Evolutionary conservation across 2,888 invertebrate species (phyloP), one percentile per base, ranked within the genome.

Genomic region (Rotaria sp.): DNA sequence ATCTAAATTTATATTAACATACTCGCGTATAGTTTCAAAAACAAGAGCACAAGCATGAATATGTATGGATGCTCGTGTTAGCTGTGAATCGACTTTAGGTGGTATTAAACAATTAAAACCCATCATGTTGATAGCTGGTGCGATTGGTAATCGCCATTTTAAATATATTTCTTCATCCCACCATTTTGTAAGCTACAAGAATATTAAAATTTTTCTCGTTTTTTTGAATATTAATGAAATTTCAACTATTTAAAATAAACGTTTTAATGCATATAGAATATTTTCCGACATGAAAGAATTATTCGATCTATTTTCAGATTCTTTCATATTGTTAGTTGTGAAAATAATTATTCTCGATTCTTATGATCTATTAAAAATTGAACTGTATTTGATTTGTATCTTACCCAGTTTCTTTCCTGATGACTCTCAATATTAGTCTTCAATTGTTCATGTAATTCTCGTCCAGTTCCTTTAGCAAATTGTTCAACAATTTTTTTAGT

Each of bases 101-200:
- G 89, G 89, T 89, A 89, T 90, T n/a, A 88, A 87, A 84, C 89
- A 88, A 80, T 45, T 38, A 86, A 75, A 89, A 84, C 90, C 93
- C 8, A 91, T 89, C 92, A 93, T 93, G 85, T 92, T 92, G 84
- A 92, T 90, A 86, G 91, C 91, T 0, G 93, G 93, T 84, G 92
- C 89, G 24, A 93, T 88, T 0, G 93, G 93, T 24, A 90, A 88
- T 41, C 93, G 90, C 50, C 91, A 88, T 84, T 91, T 90, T 86
- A 93, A 90, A 89, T 93, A 93, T 0, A 92, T 93, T 88, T 92
- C 91, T 57, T 92, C 91, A 88, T 92, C 92, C 93, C 93, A 93
- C 93, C 93, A 93, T 88, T 90, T 90, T 87, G 92, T 92, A 74
- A 93, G 88, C 92, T 92, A 88, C 85, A 88, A 88, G n/a, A 38